phyloP scores from a whole-genome alignment of 1,140 invertebrate species.

The Trichonephila clavata region DNA sequence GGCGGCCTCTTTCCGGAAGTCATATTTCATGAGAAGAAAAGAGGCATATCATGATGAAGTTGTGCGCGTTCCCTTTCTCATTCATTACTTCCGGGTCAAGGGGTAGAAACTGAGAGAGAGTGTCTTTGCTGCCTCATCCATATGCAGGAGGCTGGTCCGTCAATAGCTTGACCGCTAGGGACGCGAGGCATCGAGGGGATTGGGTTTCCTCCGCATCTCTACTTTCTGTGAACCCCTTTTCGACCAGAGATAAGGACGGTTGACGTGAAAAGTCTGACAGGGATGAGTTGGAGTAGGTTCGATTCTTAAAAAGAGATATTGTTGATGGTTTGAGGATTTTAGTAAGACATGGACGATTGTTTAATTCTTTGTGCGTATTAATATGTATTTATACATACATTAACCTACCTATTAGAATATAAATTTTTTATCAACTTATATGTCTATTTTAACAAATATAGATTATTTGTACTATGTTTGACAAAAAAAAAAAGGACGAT shows the following conservation, averaged over 20 bases:
- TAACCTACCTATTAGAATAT: too few species aligned
- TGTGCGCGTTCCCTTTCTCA: constrained; percentile 48
- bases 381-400: too few species aligned
- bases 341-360: too few species aligned
- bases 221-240: background rate
- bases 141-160: constrained; percentile 44
- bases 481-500: too few species aligned
- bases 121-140: constrained; percentile 48
- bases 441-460: too few species aligned
- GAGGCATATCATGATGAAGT: constrained; percentile 54
- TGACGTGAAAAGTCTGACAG: background rate
- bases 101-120: constrained; percentile 51
- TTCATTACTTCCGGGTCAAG: constrained; percentile 71
- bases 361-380: too few species aligned
- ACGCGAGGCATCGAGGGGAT: background rate
- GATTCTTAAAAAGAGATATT: too few species aligned
- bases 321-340: too few species aligned
- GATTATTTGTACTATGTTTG: too few species aligned
- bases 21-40: constrained; percentile 60
- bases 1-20: constrained; percentile 36
- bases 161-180: background rate
- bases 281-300: background rate
- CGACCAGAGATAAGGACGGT: background rate
- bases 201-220: background rate
- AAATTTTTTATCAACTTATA: too few species aligned